Percentiles rank a stretch among this genome's conserved stretches.
These are phyloP conservation scores for Julus scanicus DNA, from an alignment of 2,888 invertebrate species.

Conservation along the genomic window DNA sequence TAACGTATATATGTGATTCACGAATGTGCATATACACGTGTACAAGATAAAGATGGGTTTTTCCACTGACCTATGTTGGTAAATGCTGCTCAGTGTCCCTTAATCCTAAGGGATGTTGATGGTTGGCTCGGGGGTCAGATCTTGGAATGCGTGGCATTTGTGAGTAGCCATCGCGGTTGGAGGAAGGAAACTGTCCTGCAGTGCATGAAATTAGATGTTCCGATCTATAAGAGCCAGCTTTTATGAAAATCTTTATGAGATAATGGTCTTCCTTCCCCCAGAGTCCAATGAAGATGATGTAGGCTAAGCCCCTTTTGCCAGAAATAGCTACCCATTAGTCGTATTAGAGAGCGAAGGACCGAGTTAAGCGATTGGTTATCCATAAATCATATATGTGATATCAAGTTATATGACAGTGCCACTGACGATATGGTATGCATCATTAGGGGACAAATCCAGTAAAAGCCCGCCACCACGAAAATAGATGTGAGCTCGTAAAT, in stretches of 20 bases:
- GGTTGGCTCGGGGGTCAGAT: neutral
- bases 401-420: neutral
- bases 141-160: neutral
- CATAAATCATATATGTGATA: slow-evolving; percentile 25
- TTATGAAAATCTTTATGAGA: slow-evolving; percentile 42
- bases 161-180: neutral
- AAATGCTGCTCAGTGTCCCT: neutral
- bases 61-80: too few species aligned
- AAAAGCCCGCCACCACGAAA: slow-evolving; percentile 5
- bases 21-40: too few species aligned
- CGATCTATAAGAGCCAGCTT: slow-evolving; percentile 32
- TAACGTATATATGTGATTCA: too few species aligned
- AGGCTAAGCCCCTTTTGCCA: slow-evolving; percentile 29
- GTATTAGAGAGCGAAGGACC: slow-evolving; percentile 2
- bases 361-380: slow-evolving; percentile 23
- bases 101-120: neutral
- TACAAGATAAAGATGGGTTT: too few species aligned
- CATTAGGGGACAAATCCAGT: neutral
- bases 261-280: slow-evolving; percentile 19
- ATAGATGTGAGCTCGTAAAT: slow-evolving; percentile 6
- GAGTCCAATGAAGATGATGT: slow-evolving; percentile 42
- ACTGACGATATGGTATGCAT: slow-evolving; percentile 24
- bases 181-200: slow-evolving; percentile 42
- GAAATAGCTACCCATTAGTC: slow-evolving; percentile 4
- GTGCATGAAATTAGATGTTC: slow-evolving; percentile 42